These are phyloP conservation scores for Mnemiopsis leidyi DNA, from an alignment of 37 sponge, comb jelly and placozoan genomes.

Conservation along the genomic window DNA sequence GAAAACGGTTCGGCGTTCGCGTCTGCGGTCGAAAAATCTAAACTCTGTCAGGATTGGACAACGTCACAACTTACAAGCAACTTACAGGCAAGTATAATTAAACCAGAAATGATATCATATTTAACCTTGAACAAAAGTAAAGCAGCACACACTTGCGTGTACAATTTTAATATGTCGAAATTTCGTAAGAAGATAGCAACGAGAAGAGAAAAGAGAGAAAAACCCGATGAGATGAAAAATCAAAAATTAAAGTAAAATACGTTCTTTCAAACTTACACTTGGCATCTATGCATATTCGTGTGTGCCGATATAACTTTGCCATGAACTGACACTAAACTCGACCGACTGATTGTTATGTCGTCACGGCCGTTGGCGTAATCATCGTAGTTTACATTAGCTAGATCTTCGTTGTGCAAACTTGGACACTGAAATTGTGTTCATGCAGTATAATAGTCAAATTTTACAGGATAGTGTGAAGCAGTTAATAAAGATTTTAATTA, in stretches of 20 bases:
- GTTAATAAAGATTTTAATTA: no score
- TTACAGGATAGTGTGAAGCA: no score
- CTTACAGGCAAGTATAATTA: background rate
- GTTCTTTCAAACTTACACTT: slow-evolving; percentile 28
- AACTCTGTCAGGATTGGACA: background rate
- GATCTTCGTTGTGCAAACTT: slow-evolving; percentile 35
- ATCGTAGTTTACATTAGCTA: slow-evolving; percentile 59
- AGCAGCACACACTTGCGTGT: no score
- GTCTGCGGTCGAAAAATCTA: background rate
- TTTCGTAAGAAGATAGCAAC: no score
- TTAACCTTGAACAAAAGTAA: no score
- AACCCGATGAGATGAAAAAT: background rate
- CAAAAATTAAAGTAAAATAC: no score
- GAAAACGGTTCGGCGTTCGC: background rate
- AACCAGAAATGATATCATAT: background rate
- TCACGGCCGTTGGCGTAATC: slow-evolving; percentile 39
- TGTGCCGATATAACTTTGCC: slow-evolving; percentile 42
- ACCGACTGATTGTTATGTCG: slow-evolving; percentile 8
- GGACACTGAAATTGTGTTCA: slow-evolving; percentile 36
- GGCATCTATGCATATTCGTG: slow-evolving; percentile 50
- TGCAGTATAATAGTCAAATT: background rate
- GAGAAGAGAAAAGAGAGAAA: no score
- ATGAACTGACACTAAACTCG: slow-evolving; percentile 22
- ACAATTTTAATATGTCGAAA: no score
- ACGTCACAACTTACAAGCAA: background rate